Percentiles rank a stretch among this genome's conserved stretches.
phyloP scores from a whole-genome alignment of 1,140 invertebrate genomes.

The Aphis gossypii region DNA sequence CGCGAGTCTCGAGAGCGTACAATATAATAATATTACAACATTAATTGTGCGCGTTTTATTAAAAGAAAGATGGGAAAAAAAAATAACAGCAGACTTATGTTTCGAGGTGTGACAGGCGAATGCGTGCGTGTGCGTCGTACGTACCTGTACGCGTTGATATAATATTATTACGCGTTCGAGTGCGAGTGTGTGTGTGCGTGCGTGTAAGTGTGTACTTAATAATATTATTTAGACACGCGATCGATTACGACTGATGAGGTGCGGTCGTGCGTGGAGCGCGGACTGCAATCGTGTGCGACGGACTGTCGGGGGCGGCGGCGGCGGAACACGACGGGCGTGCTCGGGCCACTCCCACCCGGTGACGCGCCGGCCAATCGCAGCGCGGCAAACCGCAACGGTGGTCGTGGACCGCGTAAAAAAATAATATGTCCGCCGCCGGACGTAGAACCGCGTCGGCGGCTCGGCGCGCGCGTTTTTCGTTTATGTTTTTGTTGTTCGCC shows the following conservation, averaged over 20 bases:
- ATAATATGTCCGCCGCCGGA: not conserved
- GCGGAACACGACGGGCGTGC: conserved; percentile 9
- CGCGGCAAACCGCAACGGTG: not conserved
- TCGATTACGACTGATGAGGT: conserved; percentile 53
- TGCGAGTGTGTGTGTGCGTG: not conserved
- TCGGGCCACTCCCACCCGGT: conserved; percentile 7
- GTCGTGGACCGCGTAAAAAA: not conserved
- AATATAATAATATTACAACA: not conserved
- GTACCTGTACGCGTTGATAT: not conserved
- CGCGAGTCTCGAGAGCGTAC: not conserved
- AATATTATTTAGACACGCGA: conserved; percentile 30
- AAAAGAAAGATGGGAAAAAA: not conserved
- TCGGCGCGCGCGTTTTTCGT: not conserved
- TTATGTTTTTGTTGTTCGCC: not conserved
- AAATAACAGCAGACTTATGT: not conserved
- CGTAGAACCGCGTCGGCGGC: not conserved
- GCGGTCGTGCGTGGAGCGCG: conserved; percentile 27
- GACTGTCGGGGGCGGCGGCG: conserved; percentile 12
- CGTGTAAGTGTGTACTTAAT: not conserved
- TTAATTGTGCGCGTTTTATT: not conserved
- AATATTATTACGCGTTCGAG: not conserved
- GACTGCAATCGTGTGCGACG: conserved; percentile 7
- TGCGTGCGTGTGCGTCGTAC: not conserved
- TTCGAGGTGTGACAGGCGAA: conserved; percentile 13
- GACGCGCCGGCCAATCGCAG: not conserved